These are phyloP conservation scores for Gari tellinella DNA, from an alignment of 2,888 invertebrate genomes.

Conservation along the genomic window DNA sequence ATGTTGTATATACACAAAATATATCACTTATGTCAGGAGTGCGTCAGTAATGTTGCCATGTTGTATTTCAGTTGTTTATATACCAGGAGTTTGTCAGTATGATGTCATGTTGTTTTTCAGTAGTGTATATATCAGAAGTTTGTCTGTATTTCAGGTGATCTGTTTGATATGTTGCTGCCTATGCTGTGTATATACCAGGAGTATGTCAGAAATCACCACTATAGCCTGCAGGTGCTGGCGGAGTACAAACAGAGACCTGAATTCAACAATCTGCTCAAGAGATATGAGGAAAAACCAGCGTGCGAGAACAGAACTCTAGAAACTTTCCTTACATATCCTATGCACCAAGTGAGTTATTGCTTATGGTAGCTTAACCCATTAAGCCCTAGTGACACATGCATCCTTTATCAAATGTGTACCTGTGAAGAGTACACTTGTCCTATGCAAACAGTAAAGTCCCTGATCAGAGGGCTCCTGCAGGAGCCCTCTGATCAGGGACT, in stretches of 20 bases:
- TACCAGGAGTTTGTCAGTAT: conserved; percentile 97
- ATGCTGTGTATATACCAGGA: conserved; percentile 98
- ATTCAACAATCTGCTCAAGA: conserved; percentile 91
- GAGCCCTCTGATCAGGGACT: no score
- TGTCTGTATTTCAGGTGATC: conserved; percentile 92
- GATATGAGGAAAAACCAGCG: conserved; percentile 93
- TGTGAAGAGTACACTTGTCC: no score
- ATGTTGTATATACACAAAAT: no score
- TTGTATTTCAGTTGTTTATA: conserved; percentile 93
- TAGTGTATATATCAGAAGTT: no score
- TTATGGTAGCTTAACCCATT: neutral
- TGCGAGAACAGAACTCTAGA: conserved; percentile 94
- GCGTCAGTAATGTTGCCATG: no score
- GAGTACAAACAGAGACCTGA: conserved; percentile 94
- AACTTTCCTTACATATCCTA: conserved; percentile 95
- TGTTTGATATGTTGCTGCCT: conserved; percentile 97
- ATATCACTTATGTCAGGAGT: no score
- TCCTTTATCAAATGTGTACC: no score
- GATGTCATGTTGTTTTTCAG: no score
- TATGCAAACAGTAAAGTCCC: no score
- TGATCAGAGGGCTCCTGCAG: no score
- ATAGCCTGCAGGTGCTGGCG: conserved; percentile 93
- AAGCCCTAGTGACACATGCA: no score
- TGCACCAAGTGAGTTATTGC: conserved; percentile 91
- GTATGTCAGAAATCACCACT: conserved; percentile 97